Percentiles rank a stretch among this genome's conserved stretches.
phyloP scores from a whole-genome alignment of 1,140 invertebrate genomes.

The Drosophila truncata region DNA sequence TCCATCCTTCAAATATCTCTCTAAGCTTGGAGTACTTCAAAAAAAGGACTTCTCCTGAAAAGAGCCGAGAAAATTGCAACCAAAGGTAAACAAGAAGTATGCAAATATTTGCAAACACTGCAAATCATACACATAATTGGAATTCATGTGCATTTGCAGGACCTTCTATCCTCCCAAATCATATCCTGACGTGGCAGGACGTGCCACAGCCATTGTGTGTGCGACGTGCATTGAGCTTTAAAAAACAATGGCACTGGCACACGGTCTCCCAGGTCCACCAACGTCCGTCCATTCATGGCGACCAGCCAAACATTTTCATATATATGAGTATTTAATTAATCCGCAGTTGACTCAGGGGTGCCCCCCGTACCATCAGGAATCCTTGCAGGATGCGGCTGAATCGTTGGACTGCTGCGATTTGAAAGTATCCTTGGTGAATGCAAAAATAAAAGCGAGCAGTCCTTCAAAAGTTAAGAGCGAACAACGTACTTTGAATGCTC shows the following conservation, averaged over 20 bases:
- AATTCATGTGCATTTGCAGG: slow-evolving; percentile 61
- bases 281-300: slow-evolving; percentile 43
- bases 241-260: slow-evolving; percentile 76
- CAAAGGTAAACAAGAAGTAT: slow-evolving; percentile 69
- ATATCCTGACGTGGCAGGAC: slow-evolving; percentile 13
- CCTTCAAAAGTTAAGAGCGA: not conserved
- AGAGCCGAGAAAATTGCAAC: slow-evolving; percentile 73
- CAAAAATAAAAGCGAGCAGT: slow-evolving; percentile 34
- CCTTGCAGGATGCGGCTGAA: slow-evolving; percentile 45
- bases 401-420: slow-evolving; percentile 23
- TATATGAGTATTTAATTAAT: slow-evolving; percentile 84
- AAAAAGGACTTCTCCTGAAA: slow-evolving; percentile 36
- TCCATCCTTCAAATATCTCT: not conserved
- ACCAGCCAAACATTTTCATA: slow-evolving; percentile 68
- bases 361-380: not conserved
- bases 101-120: slow-evolving; percentile 75
- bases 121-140: slow-evolving; percentile 81
- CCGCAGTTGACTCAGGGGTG: slow-evolving; percentile 76
- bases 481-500: not conserved
- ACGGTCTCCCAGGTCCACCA: slow-evolving; percentile 15
- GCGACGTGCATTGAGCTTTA: slow-evolving; percentile 62
- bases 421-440: slow-evolving; percentile 26
- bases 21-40: not conserved
- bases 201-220: slow-evolving; percentile 59
- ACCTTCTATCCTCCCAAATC: not conserved